These are phyloP conservation scores for Thyatira batis DNA, from an alignment of 2,888 invertebrate species.

Conservation along the genomic window DNA sequence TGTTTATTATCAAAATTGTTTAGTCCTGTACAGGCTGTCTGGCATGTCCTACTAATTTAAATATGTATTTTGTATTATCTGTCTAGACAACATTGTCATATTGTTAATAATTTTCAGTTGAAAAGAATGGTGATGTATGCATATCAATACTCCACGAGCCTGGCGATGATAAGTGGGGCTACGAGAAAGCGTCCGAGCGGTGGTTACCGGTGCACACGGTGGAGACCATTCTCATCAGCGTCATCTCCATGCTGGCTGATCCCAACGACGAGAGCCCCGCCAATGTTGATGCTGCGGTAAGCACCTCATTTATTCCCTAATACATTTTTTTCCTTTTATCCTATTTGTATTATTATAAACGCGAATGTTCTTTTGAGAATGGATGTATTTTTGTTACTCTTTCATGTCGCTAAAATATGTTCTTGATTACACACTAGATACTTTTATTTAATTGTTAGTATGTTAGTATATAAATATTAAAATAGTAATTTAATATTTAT, in stretches of 20 bases:
- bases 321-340: neutral
- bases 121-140: slow-evolving; percentile 97
- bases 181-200: slow-evolving; percentile 98
- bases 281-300: slow-evolving; percentile 99
- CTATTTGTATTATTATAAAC: neutral
- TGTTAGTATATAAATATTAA: no score
- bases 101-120: slow-evolving; percentile 84
- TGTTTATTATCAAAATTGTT: no score
- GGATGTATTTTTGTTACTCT: no score
- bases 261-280: slow-evolving; percentile 99
- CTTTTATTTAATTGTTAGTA: no score
- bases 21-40: no score
- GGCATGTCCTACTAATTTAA: neutral
- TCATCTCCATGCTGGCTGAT: slow-evolving; percentile 99
- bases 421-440: no score
- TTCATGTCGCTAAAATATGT: no score
- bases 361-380: no score
- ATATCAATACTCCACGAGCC: slow-evolving; percentile 99
- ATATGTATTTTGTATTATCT: neutral
- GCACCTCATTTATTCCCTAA: slow-evolving; percentile 55
- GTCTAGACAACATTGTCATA: neutral
- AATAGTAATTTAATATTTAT: no score
- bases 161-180: slow-evolving; percentile 99
- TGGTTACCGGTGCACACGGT: slow-evolving; percentile 99
- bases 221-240: slow-evolving; percentile 99